phyloP scores from a whole-genome alignment of 2,113 vertebrate genomes.

The Elephantulus edwardii region DNA sequence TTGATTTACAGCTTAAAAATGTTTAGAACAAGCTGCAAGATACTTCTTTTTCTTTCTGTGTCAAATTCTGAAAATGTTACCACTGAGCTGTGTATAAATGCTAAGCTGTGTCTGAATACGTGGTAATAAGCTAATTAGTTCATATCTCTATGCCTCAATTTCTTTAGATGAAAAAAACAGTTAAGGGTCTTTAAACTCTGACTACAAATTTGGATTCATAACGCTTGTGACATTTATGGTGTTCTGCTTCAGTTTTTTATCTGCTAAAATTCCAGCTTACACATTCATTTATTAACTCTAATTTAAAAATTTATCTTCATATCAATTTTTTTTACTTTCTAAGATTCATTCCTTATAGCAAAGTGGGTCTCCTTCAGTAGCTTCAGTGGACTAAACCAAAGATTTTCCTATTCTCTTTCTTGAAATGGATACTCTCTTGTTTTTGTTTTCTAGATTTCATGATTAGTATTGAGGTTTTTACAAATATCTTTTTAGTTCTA shows the following conservation, averaged over 20 bases:
- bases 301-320: not conserved
- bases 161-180: not conserved
- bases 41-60: not conserved
- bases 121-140: not conserved
- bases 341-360: not conserved
- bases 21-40: accelerated
- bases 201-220: not conserved
- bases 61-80: not conserved
- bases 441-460: not conserved
- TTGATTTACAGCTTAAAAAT: not conserved
- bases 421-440: not conserved
- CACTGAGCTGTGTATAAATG: not conserved
- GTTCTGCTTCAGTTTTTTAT: not conserved
- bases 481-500: not conserved
- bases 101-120: not conserved
- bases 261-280: not conserved
- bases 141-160: too few species aligned
- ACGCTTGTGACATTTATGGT: not conserved
- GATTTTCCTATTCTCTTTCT: not conserved
- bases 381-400: not conserved
- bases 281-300: conserved; percentile 4
- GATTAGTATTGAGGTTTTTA: not conserved
- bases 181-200: not conserved
- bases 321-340: not conserved
- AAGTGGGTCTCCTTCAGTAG: not conserved